Conservation (phyloP, 2,113 vertebrate species). For the Vulpes vulpes region DNA sequence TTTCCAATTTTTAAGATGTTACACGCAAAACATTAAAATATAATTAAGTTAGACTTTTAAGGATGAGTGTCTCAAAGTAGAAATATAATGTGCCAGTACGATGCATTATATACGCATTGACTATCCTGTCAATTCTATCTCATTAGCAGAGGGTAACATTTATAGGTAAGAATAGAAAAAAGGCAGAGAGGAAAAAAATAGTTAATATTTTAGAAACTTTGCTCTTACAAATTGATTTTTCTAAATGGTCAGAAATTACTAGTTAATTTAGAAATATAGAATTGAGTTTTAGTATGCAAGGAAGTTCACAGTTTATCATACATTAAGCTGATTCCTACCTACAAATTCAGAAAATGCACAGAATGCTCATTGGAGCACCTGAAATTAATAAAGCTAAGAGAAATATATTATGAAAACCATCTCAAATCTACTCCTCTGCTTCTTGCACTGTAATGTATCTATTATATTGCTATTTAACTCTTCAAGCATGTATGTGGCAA, state of each 20-base stretch:
- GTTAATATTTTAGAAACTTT: slow-evolving; percentile 26
- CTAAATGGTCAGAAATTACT: background rate
- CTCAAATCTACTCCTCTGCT: background rate
- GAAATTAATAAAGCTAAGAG: background rate
- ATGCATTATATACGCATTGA: background rate
- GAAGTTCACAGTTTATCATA: background rate
- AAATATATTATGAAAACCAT: background rate
- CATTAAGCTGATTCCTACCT: background rate
- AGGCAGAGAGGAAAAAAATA: background rate
- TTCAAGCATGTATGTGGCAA: background rate
- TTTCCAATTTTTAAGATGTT: background rate
- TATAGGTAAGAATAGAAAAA: background rate
- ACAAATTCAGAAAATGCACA: background rate
- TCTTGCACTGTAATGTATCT: background rate
- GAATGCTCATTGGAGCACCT: background rate
- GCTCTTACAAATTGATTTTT: slow-evolving; percentile 20
- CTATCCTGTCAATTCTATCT: background rate
- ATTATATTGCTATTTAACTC: background rate
- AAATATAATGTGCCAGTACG: background rate
- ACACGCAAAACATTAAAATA: background rate
- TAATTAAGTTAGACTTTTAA: background rate
- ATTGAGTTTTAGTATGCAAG: background rate
- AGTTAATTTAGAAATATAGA: background rate
- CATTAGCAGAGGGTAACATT: background rate
- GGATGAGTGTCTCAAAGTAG: background rate